Base-by-base conservation (phyloP, 2,797 vertebrate genomes). In the Enteromius fasciolatus region DNA sequence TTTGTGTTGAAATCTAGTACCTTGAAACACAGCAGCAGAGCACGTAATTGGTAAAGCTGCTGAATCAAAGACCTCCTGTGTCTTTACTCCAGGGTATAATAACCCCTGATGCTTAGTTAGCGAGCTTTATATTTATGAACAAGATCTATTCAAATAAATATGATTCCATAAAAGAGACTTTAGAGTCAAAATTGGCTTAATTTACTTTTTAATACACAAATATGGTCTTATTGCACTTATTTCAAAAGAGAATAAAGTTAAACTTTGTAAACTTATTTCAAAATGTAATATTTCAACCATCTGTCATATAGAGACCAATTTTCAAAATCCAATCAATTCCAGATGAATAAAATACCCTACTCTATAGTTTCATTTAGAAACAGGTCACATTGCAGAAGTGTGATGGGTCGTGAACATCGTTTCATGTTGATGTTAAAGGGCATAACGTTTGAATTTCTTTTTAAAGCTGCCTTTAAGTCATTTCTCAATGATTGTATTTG, bases 41-140 rank as follows among this genome's bases (percentile, higher is more conserved):
- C 72, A 75, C 20, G 7, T 57, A 75, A 57, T 57, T 39, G 50
- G 20, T 75, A 75, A 75, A 75, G 50, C 72, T 57, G 33, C 72
- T 57, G 31, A 39, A 75, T 57, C 72, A 57, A 57, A 75, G 50
- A 75, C 50, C 72, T 74, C 50, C 31, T 23, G 72, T 39, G 50
- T 74, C 72, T 74, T 74, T 74, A 74, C 50, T 39, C 31, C 72
- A 57, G 50, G 72, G 31, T 75, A 57, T 75, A 54, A 74, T 54
- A 75, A 75, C 72, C 72, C 33, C 33, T 25, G 50, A 57, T 75
- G 50, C 52, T 75, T 39, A 23, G 33, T 74, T 57, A 57, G 72
- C 31, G 23, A 74, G 72, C 50, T 57, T 57, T 57, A 39, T 75
- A 39, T 39, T 75, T 36, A 75, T 57, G 39, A 75, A 39, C 20